Base-by-base conservation (phyloP, 2,113 vertebrate species). In the Hemibates koningsi region DNA sequence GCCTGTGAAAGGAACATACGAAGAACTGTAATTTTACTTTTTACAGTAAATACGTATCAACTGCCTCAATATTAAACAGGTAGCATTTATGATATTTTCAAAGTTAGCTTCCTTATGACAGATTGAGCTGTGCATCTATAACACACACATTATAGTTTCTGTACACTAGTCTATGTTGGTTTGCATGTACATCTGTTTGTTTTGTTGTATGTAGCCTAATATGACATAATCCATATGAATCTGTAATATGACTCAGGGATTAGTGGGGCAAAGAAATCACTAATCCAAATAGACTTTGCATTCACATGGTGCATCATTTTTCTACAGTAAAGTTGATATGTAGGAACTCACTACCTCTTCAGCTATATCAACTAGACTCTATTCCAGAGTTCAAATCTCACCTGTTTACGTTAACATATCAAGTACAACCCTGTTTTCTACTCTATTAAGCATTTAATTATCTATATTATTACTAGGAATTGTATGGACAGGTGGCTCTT, bases 1-100 rank as follows among this genome's bases (percentile, higher is more conserved):
- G 99, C 98, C 98, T 99, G 84, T 32, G 2, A 66, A 59, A 85
- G 63, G 41, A 86, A 82, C 27, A 73, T 5, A 17, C 19, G 59
- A 79, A 86, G 10, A 45, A 10, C 85, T 6, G 4, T 59, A 3
- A 48, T 36, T 79, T 29, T 10, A 61, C 36, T 12, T 19, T 56
- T 81, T 6, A 83, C n/a, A 56, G 6, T 34, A 9, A 41, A n/a
- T 17, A 56, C 14, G 27, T 9, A 61, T 45, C 41, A 16, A 73
- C 13, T 13, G 34, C 34, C 32, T 54, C 32, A 2, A 63, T 54
- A 71, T 32, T 43, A 56, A 9, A n/a, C 50, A 56, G 32, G 24
- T 7, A 68, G 45, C 53, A 52, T 61, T 24, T 48, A 17, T 52
- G 29, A 0, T 73, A 80, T 87, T 88, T 86, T 41, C 45, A 88